phyloP scores from a whole-genome alignment of 1,140 invertebrate species.

The Drosophila sproati region DNA sequence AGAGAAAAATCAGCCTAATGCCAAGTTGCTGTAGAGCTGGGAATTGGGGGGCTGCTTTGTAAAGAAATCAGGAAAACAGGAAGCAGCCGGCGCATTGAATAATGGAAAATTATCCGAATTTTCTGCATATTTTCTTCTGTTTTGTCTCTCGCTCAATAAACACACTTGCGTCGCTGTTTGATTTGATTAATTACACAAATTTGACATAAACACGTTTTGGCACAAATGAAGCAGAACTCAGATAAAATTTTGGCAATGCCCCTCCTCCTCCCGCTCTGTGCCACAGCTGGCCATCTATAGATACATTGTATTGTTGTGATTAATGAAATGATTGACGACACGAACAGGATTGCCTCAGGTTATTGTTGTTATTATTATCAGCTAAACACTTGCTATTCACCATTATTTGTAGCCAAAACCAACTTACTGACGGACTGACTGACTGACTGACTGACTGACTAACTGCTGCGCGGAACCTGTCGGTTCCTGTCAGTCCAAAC shows the following conservation, averaged over 20 bases:
- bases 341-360: slow-evolving; percentile 30
- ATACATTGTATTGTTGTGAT: slow-evolving; percentile 37
- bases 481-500: background rate
- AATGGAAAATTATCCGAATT: slow-evolving; percentile 59
- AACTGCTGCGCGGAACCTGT: background rate
- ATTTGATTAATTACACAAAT: slow-evolving; percentile 75
- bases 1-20: slow-evolving; percentile 28
- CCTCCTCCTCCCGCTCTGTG: background rate
- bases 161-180: slow-evolving; percentile 22
- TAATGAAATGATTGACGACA: slow-evolving; percentile 75
- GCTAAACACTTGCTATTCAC: slow-evolving; percentile 56
- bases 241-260: slow-evolving; percentile 46
- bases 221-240: slow-evolving; percentile 74
- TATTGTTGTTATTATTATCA: slow-evolving; percentile 48
- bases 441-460: no score
- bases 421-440: no score
- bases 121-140: slow-evolving; percentile 22
- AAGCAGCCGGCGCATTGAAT: slow-evolving; percentile 44
- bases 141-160: slow-evolving; percentile 1
- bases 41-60: slow-evolving; percentile 14
- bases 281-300: no score
- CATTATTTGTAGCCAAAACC: slow-evolving; percentile 4
- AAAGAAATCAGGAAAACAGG: slow-evolving; percentile 36
- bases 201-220: slow-evolving; percentile 74
- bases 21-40: no score